phyloP scores from a whole-genome alignment of 2,797 vertebrate species.

The Lithobates pipiens region DNA sequence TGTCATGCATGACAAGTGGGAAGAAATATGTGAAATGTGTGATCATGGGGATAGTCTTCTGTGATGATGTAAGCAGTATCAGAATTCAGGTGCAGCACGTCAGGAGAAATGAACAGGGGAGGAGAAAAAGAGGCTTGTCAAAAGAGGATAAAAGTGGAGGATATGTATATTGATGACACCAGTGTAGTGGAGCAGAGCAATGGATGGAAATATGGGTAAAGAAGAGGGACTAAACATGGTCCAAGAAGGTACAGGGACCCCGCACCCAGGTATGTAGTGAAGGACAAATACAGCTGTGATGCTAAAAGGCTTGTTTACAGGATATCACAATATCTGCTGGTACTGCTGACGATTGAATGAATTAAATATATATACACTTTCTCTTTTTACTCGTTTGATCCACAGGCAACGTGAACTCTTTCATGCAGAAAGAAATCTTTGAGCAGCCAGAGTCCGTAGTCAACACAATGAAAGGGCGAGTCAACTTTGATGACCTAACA shows the following conservation, averaged over 20 bases:
- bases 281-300: neutral
- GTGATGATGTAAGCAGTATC: neutral
- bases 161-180: neutral
- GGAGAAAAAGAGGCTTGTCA: neutral
- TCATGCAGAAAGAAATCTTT: slow-evolving; percentile 99
- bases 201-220: neutral
- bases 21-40: neutral
- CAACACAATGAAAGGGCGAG: slow-evolving; percentile 97
- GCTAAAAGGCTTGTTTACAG: neutral
- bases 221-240: neutral
- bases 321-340: neutral
- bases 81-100: neutral
- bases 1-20: neutral
- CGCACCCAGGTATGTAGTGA: neutral
- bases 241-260: neutral
- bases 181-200: neutral
- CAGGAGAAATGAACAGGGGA: neutral
- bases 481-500: slow-evolving; percentile 96
- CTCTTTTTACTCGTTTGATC: neutral
- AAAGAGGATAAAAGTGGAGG: neutral
- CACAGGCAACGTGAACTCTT: slow-evolving; percentile 95
- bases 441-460: slow-evolving; percentile 98
- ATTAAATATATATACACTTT: neutral
- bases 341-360: neutral
- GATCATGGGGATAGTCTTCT: neutral